phyloP scores from a whole-genome alignment of 2,888 invertebrate genomes.

The Penaeus monodon region DNA sequence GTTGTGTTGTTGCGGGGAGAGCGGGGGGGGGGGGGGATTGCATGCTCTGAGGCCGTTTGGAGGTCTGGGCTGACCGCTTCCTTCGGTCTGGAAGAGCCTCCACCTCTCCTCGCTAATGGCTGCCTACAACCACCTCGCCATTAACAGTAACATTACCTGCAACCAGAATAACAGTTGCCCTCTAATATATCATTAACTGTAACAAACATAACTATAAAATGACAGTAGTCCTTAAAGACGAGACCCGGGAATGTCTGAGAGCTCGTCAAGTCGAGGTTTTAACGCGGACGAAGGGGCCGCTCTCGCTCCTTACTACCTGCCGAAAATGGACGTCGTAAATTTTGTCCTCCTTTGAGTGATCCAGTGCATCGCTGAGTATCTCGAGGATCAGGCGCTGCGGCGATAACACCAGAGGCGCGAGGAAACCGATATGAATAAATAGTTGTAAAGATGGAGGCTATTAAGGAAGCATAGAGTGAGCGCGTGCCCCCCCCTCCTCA shows the following conservation, averaged over 20 bases:
- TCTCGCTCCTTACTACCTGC: too few species aligned
- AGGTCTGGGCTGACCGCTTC: slow-evolving; percentile 51
- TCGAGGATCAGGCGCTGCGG: too few species aligned
- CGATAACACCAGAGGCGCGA: too few species aligned
- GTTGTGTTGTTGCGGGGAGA: slow-evolving; percentile 13
- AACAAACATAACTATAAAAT: slow-evolving; percentile 59
- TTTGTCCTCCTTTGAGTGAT: too few species aligned
- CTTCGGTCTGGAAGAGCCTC: slow-evolving; percentile 53
- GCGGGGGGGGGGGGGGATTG: slow-evolving; percentile 7
- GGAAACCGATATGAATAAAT: too few species aligned
- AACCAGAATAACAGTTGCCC: slow-evolving; percentile 54
- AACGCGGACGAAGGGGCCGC: too few species aligned
- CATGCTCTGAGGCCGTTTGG: slow-evolving; percentile 52
- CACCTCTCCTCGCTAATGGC: slow-evolving; percentile 53
- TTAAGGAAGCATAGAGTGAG: too few species aligned
- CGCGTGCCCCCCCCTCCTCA: too few species aligned
- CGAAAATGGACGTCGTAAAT: too few species aligned
- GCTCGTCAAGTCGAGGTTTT: too few species aligned
- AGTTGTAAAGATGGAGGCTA: too few species aligned
- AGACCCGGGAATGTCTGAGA: slow-evolving; percentile 16
- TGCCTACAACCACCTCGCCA: slow-evolving; percentile 50
- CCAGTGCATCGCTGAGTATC: too few species aligned
- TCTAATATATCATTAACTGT: slow-evolving; percentile 59
- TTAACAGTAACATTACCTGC: slow-evolving; percentile 61
- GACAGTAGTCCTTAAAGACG: slow-evolving; percentile 42